Evolutionary conservation across 1,140 invertebrate species (phyloP), one percentile per base, ranked within the genome.

Genomic region (Sarcophaga peregrina): DNA sequence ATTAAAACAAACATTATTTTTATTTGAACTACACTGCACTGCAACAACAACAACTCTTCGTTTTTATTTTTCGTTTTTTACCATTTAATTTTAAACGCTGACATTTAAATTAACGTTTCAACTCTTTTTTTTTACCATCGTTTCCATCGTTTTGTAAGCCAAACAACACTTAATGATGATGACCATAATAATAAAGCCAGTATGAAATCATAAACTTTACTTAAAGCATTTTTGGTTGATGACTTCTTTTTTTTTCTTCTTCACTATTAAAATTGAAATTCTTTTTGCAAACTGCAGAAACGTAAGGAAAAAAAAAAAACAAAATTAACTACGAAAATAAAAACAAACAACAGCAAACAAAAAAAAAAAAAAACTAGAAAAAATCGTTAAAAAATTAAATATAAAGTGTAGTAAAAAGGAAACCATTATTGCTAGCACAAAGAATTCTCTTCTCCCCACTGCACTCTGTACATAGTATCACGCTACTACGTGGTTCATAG

Each of bases 181-280:
- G 75, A 78, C 75, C 75, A 78, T 78, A 78, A 78, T 78, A 20
- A 50, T 8, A 52, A n/a, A 68, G 62, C n/a, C 15, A 58, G n/a
- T n/a, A n/a, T 7, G 7, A 58, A 58, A 58, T 6, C 6, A 58
- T 13, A 15, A 58, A n/a, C 15, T 7, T 68, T 25, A 9, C 20
- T 7, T 20, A 17, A 20, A 8, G 17, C 20, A 8, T 68, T 17
- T 68, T 68, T 7, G 20, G n/a, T 25, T 68, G 15, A 7, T 9
- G 7, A 68, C 13, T 10, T 52, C 5, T 52, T 52, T 52, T 10
- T 50, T 6, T 8, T 50, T 6, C 48, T 11, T 6, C 11, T 50
- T 13, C 13, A 52, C 50, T 52, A 52, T 52, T 10, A 25, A 68
- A 68, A 20, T n/a, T 68, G 9, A 68, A n/a, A n/a, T 62, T 11